Evolutionary conservation across 2,797 vertebrate species (phyloP).

Genomic region (Mionectes olivaceus): DNA sequence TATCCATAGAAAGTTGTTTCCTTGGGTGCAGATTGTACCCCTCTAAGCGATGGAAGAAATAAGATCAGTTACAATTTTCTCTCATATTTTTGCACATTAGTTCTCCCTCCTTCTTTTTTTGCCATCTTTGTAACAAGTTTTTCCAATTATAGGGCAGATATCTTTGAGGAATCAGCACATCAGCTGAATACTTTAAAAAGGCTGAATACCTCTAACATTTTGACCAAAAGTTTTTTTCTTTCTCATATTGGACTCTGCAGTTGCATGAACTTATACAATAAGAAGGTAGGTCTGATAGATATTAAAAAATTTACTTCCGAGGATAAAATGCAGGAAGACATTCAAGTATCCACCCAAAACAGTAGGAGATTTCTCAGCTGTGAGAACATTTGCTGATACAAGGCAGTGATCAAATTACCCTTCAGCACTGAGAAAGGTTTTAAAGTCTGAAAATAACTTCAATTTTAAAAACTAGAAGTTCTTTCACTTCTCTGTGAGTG

Average conservation of each 20-base stretch:
- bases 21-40: background rate
- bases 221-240: background rate
- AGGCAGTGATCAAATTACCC: background rate
- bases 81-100: constrained; percentile 67
- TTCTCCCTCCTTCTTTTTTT: constrained; percentile 66
- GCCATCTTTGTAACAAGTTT: constrained; percentile 57
- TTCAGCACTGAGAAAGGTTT: background rate
- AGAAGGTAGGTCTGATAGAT: background rate
- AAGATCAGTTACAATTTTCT: constrained; percentile 63
- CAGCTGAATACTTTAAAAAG: background rate
- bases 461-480: background rate
- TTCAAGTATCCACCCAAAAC: background rate
- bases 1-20: background rate
- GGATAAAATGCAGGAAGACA: background rate
- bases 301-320: background rate
- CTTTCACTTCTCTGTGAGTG: background rate
- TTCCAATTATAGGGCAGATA: constrained; percentile 43
- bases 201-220: background rate
- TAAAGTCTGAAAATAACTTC: background rate
- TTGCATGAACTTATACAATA: background rate
- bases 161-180: background rate
- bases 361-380: background rate
- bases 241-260: background rate
- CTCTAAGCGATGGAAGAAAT: background rate
- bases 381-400: background rate